Evolutionary conservation across 2,113 vertebrate species (phyloP), one percentile per base, ranked within the genome.

Genomic region (Butorides virescens): DNA sequence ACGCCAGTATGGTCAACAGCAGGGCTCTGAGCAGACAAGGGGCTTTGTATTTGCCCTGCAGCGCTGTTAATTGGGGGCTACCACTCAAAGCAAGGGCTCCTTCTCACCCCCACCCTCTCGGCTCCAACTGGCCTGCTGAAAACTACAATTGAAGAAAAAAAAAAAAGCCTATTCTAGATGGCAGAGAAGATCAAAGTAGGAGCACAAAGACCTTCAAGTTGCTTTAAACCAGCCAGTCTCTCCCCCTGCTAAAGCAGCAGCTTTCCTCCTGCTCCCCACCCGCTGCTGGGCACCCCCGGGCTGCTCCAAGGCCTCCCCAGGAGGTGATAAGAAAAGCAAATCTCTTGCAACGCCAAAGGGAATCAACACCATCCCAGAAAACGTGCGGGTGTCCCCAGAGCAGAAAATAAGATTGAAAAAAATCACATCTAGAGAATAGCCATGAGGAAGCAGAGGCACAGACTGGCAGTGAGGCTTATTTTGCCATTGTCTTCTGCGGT

Each of bases 391-490:
- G 25, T 50, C 22, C 7, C 44, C 76, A 47, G 22, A 68, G 39
- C 29, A 29, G 58, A 67, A 67, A 53, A 39, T 12, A 18, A 17
- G 13, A 50, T 1, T 27, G 37, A 39, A 87, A 86, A 80, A 86
- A 80, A 37, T 9, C 42, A 26, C 50, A n/a, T 8, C 30, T 61
- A 11, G 75, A 44, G 22, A 63, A 27, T 2, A 73, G 32, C 13
- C 9, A 4, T 13, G 34, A 37, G 3, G 5, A 71, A 68, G 59
- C 23, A 37, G 56, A 1, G 0, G 49, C 44, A 15, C 1, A 2
- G n/a, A 37, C 63, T 3, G 29, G 36, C 36, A 30, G 39, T 4
- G 1, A 65, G 23, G 42, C 9, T 55, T 56, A 21, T 29, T 50
- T 75, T 37, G 58, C n/a, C 32, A 6, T 39, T 10, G 3, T 25